These are phyloP conservation scores for Paraescarpia echinospica DNA, from an alignment of 1,140 invertebrate genomes.

Conservation along the genomic window DNA sequence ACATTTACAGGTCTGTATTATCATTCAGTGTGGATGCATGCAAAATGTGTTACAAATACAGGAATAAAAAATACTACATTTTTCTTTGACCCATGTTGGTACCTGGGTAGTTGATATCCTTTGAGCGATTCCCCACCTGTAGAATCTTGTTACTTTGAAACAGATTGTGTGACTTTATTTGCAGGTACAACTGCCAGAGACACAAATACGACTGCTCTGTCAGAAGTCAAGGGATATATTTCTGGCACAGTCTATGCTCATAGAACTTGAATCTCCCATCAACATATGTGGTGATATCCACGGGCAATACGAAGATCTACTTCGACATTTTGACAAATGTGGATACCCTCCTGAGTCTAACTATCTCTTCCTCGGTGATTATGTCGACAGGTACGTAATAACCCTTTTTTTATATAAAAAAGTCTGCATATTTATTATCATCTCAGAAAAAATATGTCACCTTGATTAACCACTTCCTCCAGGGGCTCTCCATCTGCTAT, in stretches of 20 bases:
- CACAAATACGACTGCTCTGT: slow-evolving; percentile 88
- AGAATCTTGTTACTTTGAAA: neutral
- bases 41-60: too few relatives aligned
- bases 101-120: neutral
- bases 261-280: slow-evolving; percentile 68
- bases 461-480: neutral
- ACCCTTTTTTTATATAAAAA: too few relatives aligned
- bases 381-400: slow-evolving; percentile 55
- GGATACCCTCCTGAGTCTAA: slow-evolving; percentile 82
- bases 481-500: too few relatives aligned
- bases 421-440: slow-evolving; percentile 1
- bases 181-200: slow-evolving; percentile 63
- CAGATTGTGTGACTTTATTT: neutral
- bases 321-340: slow-evolving; percentile 58
- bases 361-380: slow-evolving; percentile 86
- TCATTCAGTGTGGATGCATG: too few relatives aligned
- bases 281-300: slow-evolving; percentile 90
- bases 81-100: too few relatives aligned
- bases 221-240: slow-evolving; percentile 79
- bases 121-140: neutral
- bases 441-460: neutral
- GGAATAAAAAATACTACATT: too few relatives aligned
- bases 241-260: slow-evolving; percentile 69
- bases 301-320: slow-evolving; percentile 92
- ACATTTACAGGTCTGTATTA: too few relatives aligned